Base-by-base conservation (phyloP, 2,888 invertebrate species). In the Pecten maximus region DNA sequence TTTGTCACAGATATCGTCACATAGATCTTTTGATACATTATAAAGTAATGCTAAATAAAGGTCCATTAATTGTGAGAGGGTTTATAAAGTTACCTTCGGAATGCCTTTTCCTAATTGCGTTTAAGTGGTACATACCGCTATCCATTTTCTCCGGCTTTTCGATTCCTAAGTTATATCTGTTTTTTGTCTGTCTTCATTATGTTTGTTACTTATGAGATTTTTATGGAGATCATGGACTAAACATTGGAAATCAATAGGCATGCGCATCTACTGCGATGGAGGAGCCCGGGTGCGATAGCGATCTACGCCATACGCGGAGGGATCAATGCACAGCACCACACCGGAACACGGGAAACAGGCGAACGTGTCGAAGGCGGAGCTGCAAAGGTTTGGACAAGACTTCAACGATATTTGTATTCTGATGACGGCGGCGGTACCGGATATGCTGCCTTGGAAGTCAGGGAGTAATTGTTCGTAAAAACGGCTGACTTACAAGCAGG, bases 181-280 rank as follows among this genome's bases (percentile, higher is more conserved):
- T 74, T 74, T 74, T 35, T 23, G 74, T 74, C 74, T 74, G 35
- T 35, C 74, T 74, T 74, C 28, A 74, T 74, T 74, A 28, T 35
- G 35, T 74, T 35, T 74, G 74, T 74, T 74, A 74, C 74, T 74
- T 74, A 74, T 74, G 74, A 74, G 74, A 74, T 74, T 74, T 74
- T 74, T 74, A 74, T 74, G 74, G 74, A 74, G 74, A 74, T 74
- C 74, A 74, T 35, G 74, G 35, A 74, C 74, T 28, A 74, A 74
- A 35, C 74, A 74, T 74, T 28, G 74, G 74, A 74, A 74, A 74
- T 74, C 74, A 74, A 74, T 74, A 74, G 74, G 23, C 74, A 35
- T 74, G 74, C 35, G 74, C 74, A 74, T 74, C 74, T 74, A 74
- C 35, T 35, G 74, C 28, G 74, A 35, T 35, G 74, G 35, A 10